A percentile compares a stretch with the other conserved stretches of the same genome.
Conservation (phyloP, 2,113 vertebrate genomes). For the Penelope pileata region DNA sequence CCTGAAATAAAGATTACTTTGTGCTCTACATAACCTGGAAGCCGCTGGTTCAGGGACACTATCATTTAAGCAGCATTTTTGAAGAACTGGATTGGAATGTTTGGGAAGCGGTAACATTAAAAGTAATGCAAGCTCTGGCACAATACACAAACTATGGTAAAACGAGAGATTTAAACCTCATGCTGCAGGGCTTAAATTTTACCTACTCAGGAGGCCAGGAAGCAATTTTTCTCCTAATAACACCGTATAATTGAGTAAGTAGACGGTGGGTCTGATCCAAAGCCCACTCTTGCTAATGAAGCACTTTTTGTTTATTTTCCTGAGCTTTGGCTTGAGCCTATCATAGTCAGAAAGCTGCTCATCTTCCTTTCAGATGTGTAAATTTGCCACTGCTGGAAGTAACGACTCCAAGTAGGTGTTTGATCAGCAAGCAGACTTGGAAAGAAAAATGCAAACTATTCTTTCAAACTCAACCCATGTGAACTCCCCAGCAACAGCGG, state of each 20-base stretch:
- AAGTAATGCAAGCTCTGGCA: constrained; percentile 15
- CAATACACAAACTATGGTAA: not conserved
- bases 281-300: not conserved
- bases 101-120: not conserved
- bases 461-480: not conserved
- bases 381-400: not conserved
- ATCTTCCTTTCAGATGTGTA: not conserved
- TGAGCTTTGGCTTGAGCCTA: not conserved
- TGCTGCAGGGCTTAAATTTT: constrained; percentile 29
- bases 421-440: not conserved
- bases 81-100: not conserved
- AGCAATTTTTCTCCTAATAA: constrained; percentile 16
- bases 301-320: not conserved
- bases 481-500: not conserved
- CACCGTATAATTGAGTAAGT: constrained; percentile 12
- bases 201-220: not conserved
- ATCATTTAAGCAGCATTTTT: not conserved
- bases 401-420: not conserved
- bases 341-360: not conserved
- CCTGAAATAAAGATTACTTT: not conserved
- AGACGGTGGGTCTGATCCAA: not conserved
- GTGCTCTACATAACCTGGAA: not conserved
- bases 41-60: not conserved
- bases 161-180: not conserved
- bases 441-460: constrained; percentile 4